Evolutionary conservation across 2,888 invertebrate species (phyloP), one percentile per base, ranked within the genome.

Genomic region (Tenthredo scrophulariae): DNA sequence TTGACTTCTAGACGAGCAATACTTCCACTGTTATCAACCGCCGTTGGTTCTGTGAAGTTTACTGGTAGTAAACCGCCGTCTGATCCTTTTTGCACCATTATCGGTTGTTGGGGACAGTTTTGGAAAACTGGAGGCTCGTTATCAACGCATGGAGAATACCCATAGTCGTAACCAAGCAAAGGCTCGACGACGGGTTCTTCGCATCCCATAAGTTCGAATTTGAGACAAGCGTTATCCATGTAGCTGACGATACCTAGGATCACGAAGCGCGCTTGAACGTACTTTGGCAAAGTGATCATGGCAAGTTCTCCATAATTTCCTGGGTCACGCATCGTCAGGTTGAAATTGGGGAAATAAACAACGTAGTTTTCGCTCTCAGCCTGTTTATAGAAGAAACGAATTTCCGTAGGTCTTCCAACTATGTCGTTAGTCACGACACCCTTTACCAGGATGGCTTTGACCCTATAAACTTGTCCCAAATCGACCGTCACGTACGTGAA

Each of bases 401-500:
- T 98, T 94, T 99, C 98, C 0, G 98, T 99, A 2, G 99, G 99
- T 86, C 99, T 96, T 79, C 99, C 99, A 1, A 98, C 98, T 87
- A 98, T 98, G 90, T 98, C 98, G 88, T 98, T 98, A 0, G 98
- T 98, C 1, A 98, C 98, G 7, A 98, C 98, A 83, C 98, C 98
- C 94, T 98, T 98, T 0, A 98, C 98, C 58, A 98, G 94, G 89
- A 98, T 98, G 29, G 98, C 98, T 94, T 98, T 98, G 0, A 98
- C 97, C 88, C 98, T 95, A 92, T 97, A 97, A n/a, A 98, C 96
- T 94, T 97, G 97, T 65, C 98, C 98, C 87, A 99, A 95, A 93
- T 99, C 99, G 0, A 99, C 98, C 91, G 98, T 98, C 9, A 98
- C 97, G 90, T 98, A 99, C 0, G 98, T 98, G 91, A 99, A 98